Conservation (phyloP, 2,797 vertebrate species). For the Neopelma chrysocephalum region DNA sequence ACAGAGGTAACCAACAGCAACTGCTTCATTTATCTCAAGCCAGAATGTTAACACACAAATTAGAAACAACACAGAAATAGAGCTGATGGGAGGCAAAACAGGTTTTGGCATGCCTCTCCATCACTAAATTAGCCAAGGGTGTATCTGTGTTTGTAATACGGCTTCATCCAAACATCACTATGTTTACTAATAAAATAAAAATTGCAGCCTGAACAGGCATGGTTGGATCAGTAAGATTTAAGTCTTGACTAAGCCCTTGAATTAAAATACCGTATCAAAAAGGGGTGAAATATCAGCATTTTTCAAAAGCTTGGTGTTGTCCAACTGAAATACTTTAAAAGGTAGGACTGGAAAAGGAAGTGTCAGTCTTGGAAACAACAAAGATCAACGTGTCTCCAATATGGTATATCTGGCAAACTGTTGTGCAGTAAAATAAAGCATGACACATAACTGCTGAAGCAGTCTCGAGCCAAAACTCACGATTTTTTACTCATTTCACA, state of each 20-base stretch:
- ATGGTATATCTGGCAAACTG: slow-evolving; percentile 32
- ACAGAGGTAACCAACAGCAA: neutral
- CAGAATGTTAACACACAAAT: neutral
- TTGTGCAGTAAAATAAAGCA: slow-evolving; percentile 8
- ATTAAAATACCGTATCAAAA: slow-evolving; percentile 15
- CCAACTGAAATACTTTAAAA: slow-evolving; percentile 16
- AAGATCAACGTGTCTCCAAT: slow-evolving; percentile 28
- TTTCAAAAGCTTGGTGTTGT: neutral
- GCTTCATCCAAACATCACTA: neutral
- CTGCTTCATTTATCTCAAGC: neutral
- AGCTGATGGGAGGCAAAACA: neutral
- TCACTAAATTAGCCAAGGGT: neutral
- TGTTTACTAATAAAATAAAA: slow-evolving; percentile 1
- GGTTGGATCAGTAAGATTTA: neutral
- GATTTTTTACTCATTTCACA: neutral
- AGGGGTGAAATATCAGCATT: neutral
- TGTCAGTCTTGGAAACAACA: slow-evolving; percentile 38
- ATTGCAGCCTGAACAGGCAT: neutral
- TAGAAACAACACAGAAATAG: neutral
- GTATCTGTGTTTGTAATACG: neutral
- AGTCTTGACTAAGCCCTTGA: neutral
- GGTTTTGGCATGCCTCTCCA: neutral
- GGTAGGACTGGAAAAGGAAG: slow-evolving; percentile 52
- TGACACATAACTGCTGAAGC: slow-evolving; percentile 21
- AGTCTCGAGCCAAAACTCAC: neutral